phyloP scores from a whole-genome alignment of 2,113 vertebrate genomes.

The Ibidorhyncha struthersii region DNA sequence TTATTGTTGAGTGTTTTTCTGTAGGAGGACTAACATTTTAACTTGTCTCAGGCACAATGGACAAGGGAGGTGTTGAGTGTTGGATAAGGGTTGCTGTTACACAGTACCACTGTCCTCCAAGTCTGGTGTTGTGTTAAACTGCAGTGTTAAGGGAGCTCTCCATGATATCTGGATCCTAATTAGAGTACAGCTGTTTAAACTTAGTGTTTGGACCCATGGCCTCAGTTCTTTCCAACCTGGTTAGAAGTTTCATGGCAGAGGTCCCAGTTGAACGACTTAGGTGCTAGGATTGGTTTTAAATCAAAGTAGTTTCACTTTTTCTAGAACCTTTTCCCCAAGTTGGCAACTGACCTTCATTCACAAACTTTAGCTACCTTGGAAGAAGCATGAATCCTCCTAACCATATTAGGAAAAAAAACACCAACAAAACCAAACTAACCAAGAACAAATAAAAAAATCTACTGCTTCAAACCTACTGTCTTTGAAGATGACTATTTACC shows the following conservation, averaged over 20 bases:
- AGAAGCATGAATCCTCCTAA: background rate
- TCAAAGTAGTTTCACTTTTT: background rate
- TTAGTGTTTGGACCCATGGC: background rate
- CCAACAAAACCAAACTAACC: background rate
- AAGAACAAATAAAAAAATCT: background rate
- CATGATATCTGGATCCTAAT: background rate
- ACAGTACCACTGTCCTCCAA: background rate
- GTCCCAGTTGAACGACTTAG: background rate
- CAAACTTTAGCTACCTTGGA: background rate
- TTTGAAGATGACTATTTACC: background rate
- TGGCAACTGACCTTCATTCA: background rate
- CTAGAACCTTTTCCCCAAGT: background rate
- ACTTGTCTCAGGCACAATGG: background rate
- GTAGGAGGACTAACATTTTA: background rate
- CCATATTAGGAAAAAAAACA: background rate
- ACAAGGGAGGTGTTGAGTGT: background rate
- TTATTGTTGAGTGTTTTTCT: background rate
- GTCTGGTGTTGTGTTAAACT: background rate
- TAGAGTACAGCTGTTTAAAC: background rate
- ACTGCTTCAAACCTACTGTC: background rate
- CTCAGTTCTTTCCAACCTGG: background rate
- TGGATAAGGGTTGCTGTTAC: background rate
- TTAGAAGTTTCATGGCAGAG: background rate
- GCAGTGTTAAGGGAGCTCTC: background rate
- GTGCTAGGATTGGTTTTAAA: background rate